Conservation (phyloP, 2,888 invertebrate genomes). For the Eupithecia subfuscata region DNA sequence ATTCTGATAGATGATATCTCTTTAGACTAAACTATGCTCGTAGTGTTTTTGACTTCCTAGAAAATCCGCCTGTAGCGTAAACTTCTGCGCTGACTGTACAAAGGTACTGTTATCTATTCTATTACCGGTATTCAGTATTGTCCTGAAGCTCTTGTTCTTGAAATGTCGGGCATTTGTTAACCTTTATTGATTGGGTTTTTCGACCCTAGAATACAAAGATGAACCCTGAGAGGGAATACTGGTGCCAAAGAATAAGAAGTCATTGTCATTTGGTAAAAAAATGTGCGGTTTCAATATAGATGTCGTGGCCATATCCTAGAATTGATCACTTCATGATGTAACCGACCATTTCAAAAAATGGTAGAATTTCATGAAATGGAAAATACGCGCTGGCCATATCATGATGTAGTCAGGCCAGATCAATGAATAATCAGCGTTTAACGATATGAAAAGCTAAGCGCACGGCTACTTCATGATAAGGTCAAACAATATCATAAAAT, state of each 20-base stretch:
- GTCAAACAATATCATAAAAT: no score
- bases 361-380: no score
- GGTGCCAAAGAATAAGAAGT: background rate
- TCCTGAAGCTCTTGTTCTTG: slow-evolving; percentile 18
- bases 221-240: background rate
- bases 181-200: slow-evolving; percentile 26
- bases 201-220: slow-evolving; percentile 11
- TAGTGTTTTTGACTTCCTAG: background rate
- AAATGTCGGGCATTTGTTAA: slow-evolving; percentile 25
- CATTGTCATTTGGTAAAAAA: background rate
- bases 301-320: no score
- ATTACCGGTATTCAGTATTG: slow-evolving; percentile 7
- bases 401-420: no score
- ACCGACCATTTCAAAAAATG: no score
- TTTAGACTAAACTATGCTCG: no score
- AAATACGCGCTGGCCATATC: no score
- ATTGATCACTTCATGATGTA: no score
- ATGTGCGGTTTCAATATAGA: background rate
- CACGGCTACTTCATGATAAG: no score
- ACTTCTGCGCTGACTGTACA: slow-evolving; percentile 17
- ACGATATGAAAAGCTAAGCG: no score
- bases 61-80: background rate
- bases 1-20: no score
- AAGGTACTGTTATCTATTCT: slow-evolving; percentile 11
- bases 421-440: no score